Conservation (phyloP, 2,113 vertebrate species). For the Ursus arctos region DNA sequence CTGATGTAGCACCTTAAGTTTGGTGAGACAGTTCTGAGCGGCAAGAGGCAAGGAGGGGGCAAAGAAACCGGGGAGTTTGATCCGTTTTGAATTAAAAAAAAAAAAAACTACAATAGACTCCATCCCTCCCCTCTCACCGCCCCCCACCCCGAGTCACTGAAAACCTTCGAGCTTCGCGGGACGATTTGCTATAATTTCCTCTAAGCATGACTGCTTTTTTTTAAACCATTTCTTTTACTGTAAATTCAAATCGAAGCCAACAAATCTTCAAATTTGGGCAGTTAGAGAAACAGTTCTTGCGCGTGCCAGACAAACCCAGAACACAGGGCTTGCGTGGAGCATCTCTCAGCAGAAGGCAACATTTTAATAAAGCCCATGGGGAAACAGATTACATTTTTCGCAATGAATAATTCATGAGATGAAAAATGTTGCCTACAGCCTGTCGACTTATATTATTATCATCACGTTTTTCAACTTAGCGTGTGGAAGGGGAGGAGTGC, state of each 20-base stretch:
- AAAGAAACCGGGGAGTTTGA: not conserved
- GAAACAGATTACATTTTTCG: constrained; percentile 83
- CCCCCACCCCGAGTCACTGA: not conserved
- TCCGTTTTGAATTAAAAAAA: constrained; percentile 31
- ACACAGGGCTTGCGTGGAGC: constrained; percentile 60
- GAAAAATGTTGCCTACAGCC: constrained; percentile 83
- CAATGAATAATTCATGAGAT: constrained; percentile 92
- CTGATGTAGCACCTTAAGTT: not conserved
- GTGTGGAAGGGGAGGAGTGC: constrained; percentile 14
- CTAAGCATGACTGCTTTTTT: not conserved
- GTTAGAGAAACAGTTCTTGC: constrained; percentile 3
- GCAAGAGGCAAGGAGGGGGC: not conserved
- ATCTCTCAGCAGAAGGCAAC: constrained; percentile 82
- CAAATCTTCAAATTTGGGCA: constrained; percentile 29
- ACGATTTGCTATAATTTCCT: constrained; percentile 13
- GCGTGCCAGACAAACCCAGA: constrained; percentile 38
- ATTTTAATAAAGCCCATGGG: constrained; percentile 87
- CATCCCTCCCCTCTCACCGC: not conserved
- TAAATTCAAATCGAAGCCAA: constrained; percentile 56
- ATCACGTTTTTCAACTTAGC: constrained; percentile 71
- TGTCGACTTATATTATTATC: constrained; percentile 82
- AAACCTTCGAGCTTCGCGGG: constrained; percentile 5
- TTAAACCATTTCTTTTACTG: not conserved
- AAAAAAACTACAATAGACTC: not conserved
- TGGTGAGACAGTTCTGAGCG: not conserved